phyloP scores from a whole-genome alignment of 2,113 vertebrate species.

The Tauraco erythrolophus region DNA sequence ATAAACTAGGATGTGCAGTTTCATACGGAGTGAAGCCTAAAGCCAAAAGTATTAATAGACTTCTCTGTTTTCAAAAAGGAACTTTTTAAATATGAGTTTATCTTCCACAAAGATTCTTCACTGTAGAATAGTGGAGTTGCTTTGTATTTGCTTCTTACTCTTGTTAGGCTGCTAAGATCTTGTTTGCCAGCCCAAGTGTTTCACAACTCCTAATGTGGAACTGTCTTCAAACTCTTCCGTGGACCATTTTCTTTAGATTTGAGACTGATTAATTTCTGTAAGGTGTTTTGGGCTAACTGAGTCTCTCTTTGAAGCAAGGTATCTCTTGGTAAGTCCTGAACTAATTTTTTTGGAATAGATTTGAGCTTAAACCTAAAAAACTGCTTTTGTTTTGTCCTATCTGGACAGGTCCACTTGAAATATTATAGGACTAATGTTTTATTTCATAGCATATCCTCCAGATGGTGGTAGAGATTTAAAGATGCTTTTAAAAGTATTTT shows the following conservation, averaged over 20 bases:
- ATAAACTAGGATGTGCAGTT: neutral
- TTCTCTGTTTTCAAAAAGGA: neutral
- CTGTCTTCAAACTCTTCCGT: neutral
- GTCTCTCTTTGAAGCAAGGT: neutral
- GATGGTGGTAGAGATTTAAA: slow-evolving; percentile 64
- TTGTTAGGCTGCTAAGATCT: neutral
- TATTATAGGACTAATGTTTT: neutral
- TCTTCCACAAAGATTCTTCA: neutral
- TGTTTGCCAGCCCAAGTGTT: neutral
- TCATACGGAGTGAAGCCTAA: neutral
- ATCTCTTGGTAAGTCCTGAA: neutral
- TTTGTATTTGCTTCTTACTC: neutral
- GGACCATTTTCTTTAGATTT: neutral
- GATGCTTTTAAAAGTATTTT: neutral
- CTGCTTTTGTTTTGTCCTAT: neutral
- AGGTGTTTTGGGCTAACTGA: neutral
- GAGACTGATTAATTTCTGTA: neutral
- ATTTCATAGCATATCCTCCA: slow-evolving; percentile 50
- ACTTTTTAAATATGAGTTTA: neutral
- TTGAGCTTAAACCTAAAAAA: neutral
- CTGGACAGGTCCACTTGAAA: neutral
- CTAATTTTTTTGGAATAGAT: neutral
- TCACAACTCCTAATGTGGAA: neutral
- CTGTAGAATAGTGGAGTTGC: neutral
- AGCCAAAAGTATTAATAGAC: neutral